phyloP scores from a whole-genome alignment of 2,888 invertebrate species.

The Lottia scabra region DNA sequence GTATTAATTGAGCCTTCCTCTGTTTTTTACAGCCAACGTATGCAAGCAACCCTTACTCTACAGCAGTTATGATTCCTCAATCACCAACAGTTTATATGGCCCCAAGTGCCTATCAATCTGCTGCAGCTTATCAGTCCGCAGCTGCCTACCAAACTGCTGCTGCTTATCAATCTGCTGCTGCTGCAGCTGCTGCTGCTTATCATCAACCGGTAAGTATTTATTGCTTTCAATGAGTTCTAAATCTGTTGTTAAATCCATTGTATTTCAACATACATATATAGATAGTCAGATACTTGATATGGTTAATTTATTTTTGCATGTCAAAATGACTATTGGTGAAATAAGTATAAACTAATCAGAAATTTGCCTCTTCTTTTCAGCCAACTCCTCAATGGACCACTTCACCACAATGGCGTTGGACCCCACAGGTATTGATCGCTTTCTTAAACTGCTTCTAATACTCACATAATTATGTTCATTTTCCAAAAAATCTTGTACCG shows the following conservation, averaged over 20 bases:
- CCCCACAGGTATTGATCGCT: constrained; percentile 46
- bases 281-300: too few species aligned
- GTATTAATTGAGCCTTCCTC: too few species aligned
- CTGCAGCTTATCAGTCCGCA: constrained; percentile 52
- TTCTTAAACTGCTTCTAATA: constrained; percentile 3
- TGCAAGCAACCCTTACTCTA: constrained; percentile 33
- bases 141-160: constrained; percentile 6
- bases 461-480: too few species aligned
- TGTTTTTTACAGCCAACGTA: constrained; percentile 43
- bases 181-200: neutral
- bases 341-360: too few species aligned
- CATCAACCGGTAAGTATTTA: neutral
- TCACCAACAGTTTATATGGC: constrained; percentile 56
- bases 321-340: too few species aligned
- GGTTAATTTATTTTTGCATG: too few species aligned
- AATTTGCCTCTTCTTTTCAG: constrained; percentile 31
- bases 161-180: neutral
- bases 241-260: too few species aligned
- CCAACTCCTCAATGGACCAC: constrained; percentile 56
- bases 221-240: too few species aligned
- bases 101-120: constrained; percentile 41
- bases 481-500: too few species aligned
- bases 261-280: too few species aligned
- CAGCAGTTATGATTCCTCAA: constrained; percentile 58
- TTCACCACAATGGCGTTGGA: constrained; percentile 52